Conservation (phyloP, 2,113 vertebrate species). For the Xenotilapia flavipinnis region DNA sequence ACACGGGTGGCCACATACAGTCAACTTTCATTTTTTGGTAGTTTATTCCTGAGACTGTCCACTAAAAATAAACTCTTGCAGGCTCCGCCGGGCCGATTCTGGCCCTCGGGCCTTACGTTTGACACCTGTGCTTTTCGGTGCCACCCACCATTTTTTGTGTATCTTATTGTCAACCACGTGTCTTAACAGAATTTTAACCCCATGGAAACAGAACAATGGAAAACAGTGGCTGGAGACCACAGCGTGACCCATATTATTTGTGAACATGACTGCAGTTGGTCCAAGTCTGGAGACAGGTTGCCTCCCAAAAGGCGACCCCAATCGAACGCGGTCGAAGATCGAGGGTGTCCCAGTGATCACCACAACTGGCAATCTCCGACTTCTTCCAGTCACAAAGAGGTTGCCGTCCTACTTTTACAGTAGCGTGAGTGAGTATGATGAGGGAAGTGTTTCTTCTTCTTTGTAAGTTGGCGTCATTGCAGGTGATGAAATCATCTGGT, state of each 20-base stretch:
- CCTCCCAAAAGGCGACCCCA: neutral
- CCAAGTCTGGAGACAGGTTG: neutral
- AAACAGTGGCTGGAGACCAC: neutral
- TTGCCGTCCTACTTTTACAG: neutral
- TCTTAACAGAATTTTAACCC: neutral
- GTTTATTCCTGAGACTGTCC: neutral
- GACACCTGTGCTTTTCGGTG: neutral
- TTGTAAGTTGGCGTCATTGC: neutral
- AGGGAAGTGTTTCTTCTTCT: neutral
- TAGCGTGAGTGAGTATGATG: neutral
- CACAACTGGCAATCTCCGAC: accelerated
- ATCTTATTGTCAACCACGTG: neutral
- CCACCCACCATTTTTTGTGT: neutral
- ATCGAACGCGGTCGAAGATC: neutral
- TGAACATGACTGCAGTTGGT: neutral
- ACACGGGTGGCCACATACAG: neutral
- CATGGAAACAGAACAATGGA: neutral
- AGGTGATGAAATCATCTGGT: neutral
- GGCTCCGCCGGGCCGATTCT: neutral
- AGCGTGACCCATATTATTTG: accelerated
- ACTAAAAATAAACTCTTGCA: neutral
- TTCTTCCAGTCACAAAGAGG: neutral
- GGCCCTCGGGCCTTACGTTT: neutral
- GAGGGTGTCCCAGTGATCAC: neutral
- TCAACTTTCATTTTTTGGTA: accelerated